Evolutionary conservation across 2,888 invertebrate genomes (phyloP).

Genomic region (Eilema griseolum): DNA sequence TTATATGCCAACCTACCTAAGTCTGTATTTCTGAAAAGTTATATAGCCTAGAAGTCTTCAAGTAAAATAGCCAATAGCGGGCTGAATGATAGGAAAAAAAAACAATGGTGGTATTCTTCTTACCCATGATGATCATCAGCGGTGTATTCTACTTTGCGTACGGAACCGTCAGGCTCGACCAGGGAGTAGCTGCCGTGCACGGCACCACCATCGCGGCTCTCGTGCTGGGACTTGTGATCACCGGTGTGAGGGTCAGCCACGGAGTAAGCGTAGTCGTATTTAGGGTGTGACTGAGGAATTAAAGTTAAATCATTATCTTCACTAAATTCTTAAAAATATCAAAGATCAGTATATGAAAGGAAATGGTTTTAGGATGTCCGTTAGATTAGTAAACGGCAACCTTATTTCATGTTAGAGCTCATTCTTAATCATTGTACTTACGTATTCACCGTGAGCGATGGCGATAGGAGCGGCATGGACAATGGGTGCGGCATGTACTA

Average conservation of each 20-base stretch:
- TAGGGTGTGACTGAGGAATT: slow-evolving; percentile 84
- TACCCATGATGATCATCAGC: slow-evolving; percentile 88
- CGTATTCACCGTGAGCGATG: slow-evolving; percentile 71
- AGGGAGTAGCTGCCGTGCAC: slow-evolving; percentile 90
- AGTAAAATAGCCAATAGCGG: too few species aligned
- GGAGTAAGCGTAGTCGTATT: slow-evolving; percentile 88
- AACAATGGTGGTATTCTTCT: slow-evolving; percentile 39
- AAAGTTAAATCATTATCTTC: slow-evolving; percentile 17
- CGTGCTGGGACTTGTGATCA: slow-evolving; percentile 88
- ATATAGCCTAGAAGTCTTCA: too few species aligned
- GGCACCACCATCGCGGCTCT: slow-evolving; percentile 88
- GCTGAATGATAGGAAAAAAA: neutral
- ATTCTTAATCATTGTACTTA: slow-evolving; percentile 53
- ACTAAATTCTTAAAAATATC: slow-evolving; percentile 17
- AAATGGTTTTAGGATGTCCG: slow-evolving; percentile 35
- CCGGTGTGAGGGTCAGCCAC: slow-evolving; percentile 88
- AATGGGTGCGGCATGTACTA: slow-evolving; percentile 68
- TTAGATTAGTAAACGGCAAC: slow-evolving; percentile 19
- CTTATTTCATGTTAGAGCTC: slow-evolving; percentile 26
- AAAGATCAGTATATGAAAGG: slow-evolving; percentile 20
- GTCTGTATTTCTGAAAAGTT: too few species aligned
- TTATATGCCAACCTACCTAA: neutral
- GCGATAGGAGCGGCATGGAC: slow-evolving; percentile 71
- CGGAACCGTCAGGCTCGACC: slow-evolving; percentile 88
- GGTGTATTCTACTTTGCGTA: slow-evolving; percentile 88